A percentile compares a stretch with the other conserved stretches of the same genome.
Conservation (phyloP, 2,888 invertebrate species). For the Tetrapedia diversipes region DNA sequence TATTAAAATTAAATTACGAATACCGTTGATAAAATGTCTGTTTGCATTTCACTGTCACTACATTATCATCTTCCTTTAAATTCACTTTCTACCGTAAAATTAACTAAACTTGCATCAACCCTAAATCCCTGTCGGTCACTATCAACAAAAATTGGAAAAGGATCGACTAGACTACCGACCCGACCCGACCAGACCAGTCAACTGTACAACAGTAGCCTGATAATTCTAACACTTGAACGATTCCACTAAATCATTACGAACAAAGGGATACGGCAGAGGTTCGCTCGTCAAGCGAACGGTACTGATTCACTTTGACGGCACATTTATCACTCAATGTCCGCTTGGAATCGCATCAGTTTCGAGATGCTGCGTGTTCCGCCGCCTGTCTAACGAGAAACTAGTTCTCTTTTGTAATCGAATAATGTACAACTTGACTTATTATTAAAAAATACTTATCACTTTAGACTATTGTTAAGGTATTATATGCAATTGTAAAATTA, state of each 20-base stretch:
- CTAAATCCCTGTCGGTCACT: neutral
- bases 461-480: no score
- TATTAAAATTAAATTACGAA: no score
- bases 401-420: no score
- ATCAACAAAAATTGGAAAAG: neutral
- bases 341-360: constrained; percentile 50
- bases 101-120: neutral
- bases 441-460: no score
- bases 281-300: constrained; percentile 3
- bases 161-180: neutral
- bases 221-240: constrained; percentile 50
- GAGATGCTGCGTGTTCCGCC: constrained; percentile 57
- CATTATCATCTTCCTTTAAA: neutral
- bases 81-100: neutral
- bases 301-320: constrained; percentile 58
- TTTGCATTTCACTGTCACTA: no score
- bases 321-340: constrained; percentile 62
- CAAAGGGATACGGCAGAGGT: constrained; percentile 42
- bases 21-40: no score
- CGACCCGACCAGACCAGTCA: neutral
- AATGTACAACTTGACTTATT: no score
- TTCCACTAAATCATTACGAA: constrained; percentile 58
- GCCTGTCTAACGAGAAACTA: constrained; percentile 66
- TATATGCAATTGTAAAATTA: no score
- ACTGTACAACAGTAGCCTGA: constrained; percentile 15